Evolutionary conservation across 2,113 vertebrate genomes (phyloP).

Genomic region (Circaetus cinerascens): DNA sequence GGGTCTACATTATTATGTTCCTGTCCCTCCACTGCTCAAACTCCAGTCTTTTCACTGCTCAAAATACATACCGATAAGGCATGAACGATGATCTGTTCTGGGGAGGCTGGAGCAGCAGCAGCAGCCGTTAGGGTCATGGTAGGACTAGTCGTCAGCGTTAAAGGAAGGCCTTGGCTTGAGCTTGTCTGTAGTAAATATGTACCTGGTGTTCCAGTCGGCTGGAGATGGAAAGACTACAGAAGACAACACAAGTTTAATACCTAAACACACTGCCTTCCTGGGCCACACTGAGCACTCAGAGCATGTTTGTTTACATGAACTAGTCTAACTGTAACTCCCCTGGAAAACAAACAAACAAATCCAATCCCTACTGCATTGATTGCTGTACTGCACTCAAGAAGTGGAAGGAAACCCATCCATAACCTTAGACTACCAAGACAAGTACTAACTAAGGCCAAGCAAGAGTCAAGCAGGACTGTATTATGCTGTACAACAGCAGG

Average conservation of each 20-base stretch:
- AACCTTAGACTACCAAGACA: neutral
- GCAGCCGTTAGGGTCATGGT: constrained; percentile 87
- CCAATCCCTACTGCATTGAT: neutral
- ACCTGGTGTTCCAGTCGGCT: constrained; percentile 94
- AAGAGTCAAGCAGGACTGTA: neutral
- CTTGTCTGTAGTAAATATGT: constrained; percentile 94
- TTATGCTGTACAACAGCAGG: neutral
- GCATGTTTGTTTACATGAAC: neutral
- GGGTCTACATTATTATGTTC: accelerated
- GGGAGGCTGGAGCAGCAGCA: constrained; percentile 85
- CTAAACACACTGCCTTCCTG: neutral
- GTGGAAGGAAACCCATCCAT: neutral
- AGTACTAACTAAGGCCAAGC: too few species aligned
- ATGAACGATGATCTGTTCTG: constrained; percentile 97
- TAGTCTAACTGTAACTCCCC: neutral
- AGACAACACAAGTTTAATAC: neutral
- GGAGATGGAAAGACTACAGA: constrained; percentile 92
- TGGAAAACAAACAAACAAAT: neutral
- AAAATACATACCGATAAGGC: constrained; percentile 84
- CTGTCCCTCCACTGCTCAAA: neutral
- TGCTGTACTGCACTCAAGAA: neutral
- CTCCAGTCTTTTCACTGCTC: neutral
- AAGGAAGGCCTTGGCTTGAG: constrained; percentile 89
- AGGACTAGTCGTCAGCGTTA: constrained; percentile 84
- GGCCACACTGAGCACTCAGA: neutral